These are phyloP conservation scores for Semotilus atromaculatus DNA, from an alignment of 2,797 vertebrate species.

Conservation along the genomic window DNA sequence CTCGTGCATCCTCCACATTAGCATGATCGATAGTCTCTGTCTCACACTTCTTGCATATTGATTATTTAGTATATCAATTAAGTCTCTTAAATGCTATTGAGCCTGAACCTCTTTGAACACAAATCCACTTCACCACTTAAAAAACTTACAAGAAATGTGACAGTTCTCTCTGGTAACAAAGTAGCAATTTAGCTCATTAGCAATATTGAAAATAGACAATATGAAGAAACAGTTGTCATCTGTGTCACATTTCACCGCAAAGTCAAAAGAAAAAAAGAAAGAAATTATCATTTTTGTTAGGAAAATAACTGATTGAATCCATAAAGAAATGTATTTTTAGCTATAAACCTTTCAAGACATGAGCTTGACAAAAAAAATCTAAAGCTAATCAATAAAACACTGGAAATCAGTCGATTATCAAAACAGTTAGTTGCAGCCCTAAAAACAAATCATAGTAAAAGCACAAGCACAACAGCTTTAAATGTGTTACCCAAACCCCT, in stretches of 20 bases:
- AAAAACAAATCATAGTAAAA: neutral
- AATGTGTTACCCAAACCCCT: neutral
- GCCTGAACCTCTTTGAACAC: slow-evolving; percentile 32
- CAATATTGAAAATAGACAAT: neutral
- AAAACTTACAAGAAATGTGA: neutral
- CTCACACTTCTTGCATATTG: slow-evolving; percentile 64
- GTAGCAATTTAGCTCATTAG: neutral
- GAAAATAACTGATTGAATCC: neutral
- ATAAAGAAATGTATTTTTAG: neutral
- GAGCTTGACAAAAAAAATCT: neutral
- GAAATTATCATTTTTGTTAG: neutral
- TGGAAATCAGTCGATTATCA: neutral
- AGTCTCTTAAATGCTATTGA: slow-evolving; percentile 13
- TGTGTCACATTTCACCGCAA: neutral
- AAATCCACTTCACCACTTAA: slow-evolving; percentile 36
- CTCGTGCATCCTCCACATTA: slow-evolving; percentile 60
- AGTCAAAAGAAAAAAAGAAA: neutral
- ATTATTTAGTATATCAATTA: slow-evolving; percentile 70
- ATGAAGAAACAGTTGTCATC: neutral
- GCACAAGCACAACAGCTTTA: neutral
- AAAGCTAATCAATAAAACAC: neutral
- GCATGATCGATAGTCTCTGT: slow-evolving; percentile 69
- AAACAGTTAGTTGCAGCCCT: neutral
- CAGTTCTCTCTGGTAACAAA: neutral
- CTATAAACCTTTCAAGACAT: neutral